phyloP scores from a whole-genome alignment of 1,140 invertebrate species.

The Halictus rubicundus region DNA sequence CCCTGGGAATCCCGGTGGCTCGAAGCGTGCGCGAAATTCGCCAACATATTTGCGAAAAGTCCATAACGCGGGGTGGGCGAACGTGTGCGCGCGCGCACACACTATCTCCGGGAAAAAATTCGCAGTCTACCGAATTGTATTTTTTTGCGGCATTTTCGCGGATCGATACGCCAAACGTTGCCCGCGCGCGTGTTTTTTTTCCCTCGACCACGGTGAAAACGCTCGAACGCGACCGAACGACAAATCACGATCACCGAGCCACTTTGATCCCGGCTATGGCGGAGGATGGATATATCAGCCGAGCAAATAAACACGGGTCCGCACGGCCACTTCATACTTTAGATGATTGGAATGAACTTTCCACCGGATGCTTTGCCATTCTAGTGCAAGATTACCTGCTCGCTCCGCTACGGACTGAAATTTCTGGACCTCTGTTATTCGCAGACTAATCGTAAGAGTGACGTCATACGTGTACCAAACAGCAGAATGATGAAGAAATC shows the following conservation, averaged over 20 bases:
- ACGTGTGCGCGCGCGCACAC: not conserved
- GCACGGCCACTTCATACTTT: slow-evolving; percentile 58
- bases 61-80: not conserved
- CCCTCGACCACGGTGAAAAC: not conserved
- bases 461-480: too few species aligned
- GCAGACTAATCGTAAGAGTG: too few species aligned
- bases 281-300: slow-evolving; percentile 50
- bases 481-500: too few species aligned
- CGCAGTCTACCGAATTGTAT: slow-evolving; percentile 7
- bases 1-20: slow-evolving; percentile 1
- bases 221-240: slow-evolving; percentile 43
- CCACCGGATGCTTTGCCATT: not conserved
- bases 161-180: slow-evolving; percentile 5
- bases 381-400: not conserved
- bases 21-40: slow-evolving; percentile 5
- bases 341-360: slow-evolving; percentile 46
- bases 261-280: slow-evolving; percentile 40
- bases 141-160: slow-evolving; percentile 9
- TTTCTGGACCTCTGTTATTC: too few species aligned
- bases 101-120: slow-evolving; percentile 3
- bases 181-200: not conserved
- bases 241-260: slow-evolving; percentile 31
- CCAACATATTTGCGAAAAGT: slow-evolving; percentile 15
- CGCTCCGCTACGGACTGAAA: too few species aligned
- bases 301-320: slow-evolving; percentile 49